These are phyloP conservation scores for Bombus consobrinus DNA, from an alignment of 1,140 invertebrate genomes.

Conservation along the genomic window DNA sequence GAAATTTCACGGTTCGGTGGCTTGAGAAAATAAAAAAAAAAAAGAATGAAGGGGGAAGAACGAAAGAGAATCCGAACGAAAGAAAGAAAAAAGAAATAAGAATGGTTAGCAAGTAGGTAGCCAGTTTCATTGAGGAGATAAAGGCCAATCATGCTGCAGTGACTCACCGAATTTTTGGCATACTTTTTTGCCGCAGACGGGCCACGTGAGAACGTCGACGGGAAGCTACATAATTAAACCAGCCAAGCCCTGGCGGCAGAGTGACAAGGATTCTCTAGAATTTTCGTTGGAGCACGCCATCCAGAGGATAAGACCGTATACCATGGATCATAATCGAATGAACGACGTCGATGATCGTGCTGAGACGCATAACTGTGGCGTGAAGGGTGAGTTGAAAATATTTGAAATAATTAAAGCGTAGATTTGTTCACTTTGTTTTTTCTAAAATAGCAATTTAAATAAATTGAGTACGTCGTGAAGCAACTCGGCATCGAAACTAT, in stretches of 20 bases:
- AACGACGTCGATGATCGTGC: constrained; percentile 57
- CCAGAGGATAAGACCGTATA: constrained; percentile 56
- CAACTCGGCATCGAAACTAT: too few species aligned
- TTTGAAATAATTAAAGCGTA: neutral
- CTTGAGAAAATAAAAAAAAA: too few species aligned
- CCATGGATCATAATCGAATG: constrained; percentile 42
- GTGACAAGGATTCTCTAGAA: constrained; percentile 70
- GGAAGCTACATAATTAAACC: constrained; percentile 87
- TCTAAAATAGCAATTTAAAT: too few species aligned
- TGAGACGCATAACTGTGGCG: constrained; percentile 69
- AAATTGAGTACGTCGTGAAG: too few species aligned
- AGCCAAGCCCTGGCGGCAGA: constrained; percentile 79
- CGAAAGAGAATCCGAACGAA: neutral
- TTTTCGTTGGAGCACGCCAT: constrained; percentile 77
- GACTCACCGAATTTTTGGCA: constrained; percentile 49
- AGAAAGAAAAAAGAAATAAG: neutral
- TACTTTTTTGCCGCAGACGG: constrained; percentile 83
- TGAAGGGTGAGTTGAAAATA: constrained; percentile 74
- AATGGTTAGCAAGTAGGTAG: constrained; percentile 28
- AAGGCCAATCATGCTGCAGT: constrained; percentile 38
- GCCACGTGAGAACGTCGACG: constrained; percentile 85
- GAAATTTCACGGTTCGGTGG: constrained; percentile 34
- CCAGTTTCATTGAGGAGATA: constrained; percentile 36
- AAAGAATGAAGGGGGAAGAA: neutral
- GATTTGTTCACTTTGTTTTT: neutral